Evolutionary conservation across 1,140 invertebrate species (phyloP), one percentile per base, ranked within the genome.

Genomic region (Maniola jurtina): DNA sequence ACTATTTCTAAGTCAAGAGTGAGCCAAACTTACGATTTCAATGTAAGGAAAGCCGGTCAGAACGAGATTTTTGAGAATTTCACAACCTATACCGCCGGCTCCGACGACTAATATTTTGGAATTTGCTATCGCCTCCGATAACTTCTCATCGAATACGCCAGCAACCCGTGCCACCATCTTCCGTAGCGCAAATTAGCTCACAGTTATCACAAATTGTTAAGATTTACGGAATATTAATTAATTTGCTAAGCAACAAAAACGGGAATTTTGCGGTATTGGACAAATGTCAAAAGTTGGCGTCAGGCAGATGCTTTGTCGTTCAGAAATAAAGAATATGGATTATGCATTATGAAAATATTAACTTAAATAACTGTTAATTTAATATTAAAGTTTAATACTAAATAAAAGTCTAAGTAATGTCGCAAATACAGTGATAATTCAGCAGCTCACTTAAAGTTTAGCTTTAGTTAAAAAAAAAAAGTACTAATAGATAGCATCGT

Each of bases 11-110:
- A 45, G 42, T 45, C 42, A 45, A 11, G 6, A 45, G 1, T 2
- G 5, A 45, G 42, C 13, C 10, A n/a, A 45, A 45, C 42, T 45
- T 45, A 45, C 42, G 13, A 45, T 96, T 92, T 98, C 96, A 75
- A 99, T 98, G 73, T 99, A 92, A 15, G 93, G 92, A 84, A 99
- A 99, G 61, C 99, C 98, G 67, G 96, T 96, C 14, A 99, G 90
- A 58, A 99, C 98, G 55, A 99, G 93, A 92, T 99, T 99, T 90
- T 99, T 99, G 13, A 99, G 91, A 64, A 99, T 94, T 91, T 99
- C 99, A 92, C 99, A 99, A 68, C 99, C 99, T 75, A 99, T 99
- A 57, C 99, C 99, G 75, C 99, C 99, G 73, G 99, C 99, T 65
- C 99, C 99, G 45, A 99, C 98, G 10, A 99, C 95, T 34, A 99